Evolutionary conservation across 2,113 vertebrate genomes (phyloP).

Genomic region (Saguinus midas): DNA sequence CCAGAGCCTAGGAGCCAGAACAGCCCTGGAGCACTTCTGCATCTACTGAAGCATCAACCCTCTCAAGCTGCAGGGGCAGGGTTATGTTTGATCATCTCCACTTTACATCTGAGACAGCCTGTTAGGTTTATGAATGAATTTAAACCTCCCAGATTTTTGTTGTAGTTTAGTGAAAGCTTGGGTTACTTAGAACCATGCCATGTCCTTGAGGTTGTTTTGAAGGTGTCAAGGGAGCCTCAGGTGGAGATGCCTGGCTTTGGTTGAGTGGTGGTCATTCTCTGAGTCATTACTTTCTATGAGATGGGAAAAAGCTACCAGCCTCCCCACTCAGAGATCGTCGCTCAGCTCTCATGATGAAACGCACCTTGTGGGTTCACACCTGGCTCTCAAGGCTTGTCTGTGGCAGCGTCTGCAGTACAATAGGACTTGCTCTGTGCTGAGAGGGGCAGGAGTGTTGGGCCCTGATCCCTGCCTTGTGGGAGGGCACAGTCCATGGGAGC

Average conservation of each 20-base stretch:
- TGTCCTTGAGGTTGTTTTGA: not conserved
- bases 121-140: not conserved
- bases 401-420: not conserved
- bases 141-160: not conserved
- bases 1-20: not conserved
- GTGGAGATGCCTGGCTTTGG: not conserved
- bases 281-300: not conserved
- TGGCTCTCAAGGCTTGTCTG: not conserved
- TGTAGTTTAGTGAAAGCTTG: not conserved
- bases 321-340: rapidly evolving
- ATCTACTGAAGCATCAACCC: rapidly evolving
- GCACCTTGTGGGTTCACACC: not conserved
- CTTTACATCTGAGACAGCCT: not conserved
- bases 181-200: not conserved
- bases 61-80: not conserved
- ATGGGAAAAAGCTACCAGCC: no score
- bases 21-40: not conserved
- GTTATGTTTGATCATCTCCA: not conserved
- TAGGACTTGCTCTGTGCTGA: not conserved
- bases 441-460: not conserved
- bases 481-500: not conserved
- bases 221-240: not conserved
- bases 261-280: not conserved
- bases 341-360: not conserved
- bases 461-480: not conserved